Evolutionary conservation across 2,113 vertebrate species (phyloP).

Genomic region (Nipponia nippon): DNA sequence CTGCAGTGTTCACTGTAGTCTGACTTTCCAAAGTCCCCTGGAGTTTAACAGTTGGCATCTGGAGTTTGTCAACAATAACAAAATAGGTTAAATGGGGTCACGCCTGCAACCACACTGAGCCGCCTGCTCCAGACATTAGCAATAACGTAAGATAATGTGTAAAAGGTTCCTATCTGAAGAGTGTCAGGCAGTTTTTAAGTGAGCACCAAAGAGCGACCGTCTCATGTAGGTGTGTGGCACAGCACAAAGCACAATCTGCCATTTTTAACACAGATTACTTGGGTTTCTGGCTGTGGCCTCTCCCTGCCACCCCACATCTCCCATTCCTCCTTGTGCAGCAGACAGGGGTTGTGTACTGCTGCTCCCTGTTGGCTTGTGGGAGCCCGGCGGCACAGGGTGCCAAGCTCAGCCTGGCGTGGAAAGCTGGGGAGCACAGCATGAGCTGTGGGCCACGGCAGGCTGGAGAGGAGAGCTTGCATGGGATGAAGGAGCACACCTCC

Average conservation of each 20-base stretch:
- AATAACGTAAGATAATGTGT: not conserved
- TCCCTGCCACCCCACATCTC: not conserved
- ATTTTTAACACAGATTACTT: not conserved
- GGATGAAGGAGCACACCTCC: not conserved
- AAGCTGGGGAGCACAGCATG: rapidly evolving
- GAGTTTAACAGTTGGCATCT: not conserved
- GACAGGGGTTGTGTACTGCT: rapidly evolving
- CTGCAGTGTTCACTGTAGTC: not conserved
- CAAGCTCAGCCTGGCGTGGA: not conserved
- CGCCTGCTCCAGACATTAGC: not conserved
- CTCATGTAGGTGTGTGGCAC: rapidly evolving
- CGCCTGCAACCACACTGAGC: not conserved
- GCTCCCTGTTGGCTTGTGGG: not conserved
- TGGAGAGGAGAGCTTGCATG: not conserved
- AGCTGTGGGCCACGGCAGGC: not conserved
- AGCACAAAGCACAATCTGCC: not conserved
- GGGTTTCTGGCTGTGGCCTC: not conserved
- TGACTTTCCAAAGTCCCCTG: not conserved
- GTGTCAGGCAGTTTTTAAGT: not conserved
- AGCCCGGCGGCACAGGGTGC: rapidly evolving
- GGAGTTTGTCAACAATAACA: not conserved
- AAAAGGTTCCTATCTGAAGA: not conserved
- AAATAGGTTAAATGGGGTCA: not conserved
- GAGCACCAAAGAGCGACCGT: not conserved
- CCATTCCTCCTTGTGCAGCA: not conserved